These are phyloP conservation scores for Drosophila busckii DNA, from an alignment of 1,140 invertebrate genomes.

Conservation along the genomic window DNA sequence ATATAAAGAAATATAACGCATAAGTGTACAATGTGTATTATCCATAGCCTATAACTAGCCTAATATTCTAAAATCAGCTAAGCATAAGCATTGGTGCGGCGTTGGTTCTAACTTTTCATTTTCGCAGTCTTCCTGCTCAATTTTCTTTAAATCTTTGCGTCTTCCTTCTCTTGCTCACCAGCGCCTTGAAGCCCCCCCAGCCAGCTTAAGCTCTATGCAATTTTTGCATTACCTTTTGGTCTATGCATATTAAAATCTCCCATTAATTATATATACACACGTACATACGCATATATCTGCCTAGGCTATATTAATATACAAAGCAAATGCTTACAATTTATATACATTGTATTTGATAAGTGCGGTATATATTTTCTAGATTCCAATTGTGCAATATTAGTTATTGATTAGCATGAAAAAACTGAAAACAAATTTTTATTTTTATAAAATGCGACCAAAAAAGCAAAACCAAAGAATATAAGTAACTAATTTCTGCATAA, in stretches of 20 bases:
- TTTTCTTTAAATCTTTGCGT: too few species aligned
- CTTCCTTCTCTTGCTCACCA: not conserved
- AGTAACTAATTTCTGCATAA: constrained; percentile 22
- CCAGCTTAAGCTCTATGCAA: constrained; percentile 26
- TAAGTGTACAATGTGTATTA: too few species aligned
- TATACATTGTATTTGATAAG: constrained; percentile 61
- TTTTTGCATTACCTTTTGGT: constrained; percentile 61
- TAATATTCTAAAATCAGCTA: too few species aligned
- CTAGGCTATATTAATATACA: constrained; percentile 32
- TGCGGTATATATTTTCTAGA: constrained; percentile 67
- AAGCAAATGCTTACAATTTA: constrained; percentile 38
- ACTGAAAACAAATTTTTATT: constrained; percentile 58
- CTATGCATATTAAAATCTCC: constrained; percentile 66
- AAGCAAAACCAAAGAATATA: constrained; percentile 2
- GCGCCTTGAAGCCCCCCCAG: not conserved
- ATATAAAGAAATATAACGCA: constrained; percentile 15
- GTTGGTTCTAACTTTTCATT: too few species aligned
- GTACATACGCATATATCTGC: constrained; percentile 35
- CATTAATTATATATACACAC: constrained; percentile 25
- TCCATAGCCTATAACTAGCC: too few species aligned
- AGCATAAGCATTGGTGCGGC: too few species aligned
- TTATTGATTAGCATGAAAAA: constrained; percentile 54
- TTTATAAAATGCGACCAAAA: constrained; percentile 74
- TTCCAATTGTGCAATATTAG: constrained; percentile 75
- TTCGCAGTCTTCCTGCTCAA: too few species aligned